phyloP scores from a whole-genome alignment of 1,140 invertebrate species.

The Drosophila ogumai region DNA sequence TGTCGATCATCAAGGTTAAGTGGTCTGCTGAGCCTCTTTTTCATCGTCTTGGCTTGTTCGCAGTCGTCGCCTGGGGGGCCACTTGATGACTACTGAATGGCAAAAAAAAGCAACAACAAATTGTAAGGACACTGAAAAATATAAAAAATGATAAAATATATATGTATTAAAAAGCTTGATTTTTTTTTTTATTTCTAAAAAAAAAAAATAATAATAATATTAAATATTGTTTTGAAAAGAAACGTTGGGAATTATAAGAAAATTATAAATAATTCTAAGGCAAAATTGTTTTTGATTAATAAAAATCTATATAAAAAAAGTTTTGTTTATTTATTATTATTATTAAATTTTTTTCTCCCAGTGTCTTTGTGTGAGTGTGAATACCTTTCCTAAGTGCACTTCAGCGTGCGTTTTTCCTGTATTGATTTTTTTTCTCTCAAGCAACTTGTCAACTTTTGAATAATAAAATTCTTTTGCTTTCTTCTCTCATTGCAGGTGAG shows the following conservation, averaged over 20 bases:
- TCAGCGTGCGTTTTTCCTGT: constrained; percentile 38
- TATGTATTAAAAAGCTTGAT: too few relatives aligned
- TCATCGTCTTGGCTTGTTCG: constrained; percentile 48
- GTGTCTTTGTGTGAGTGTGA: constrained; percentile 24
- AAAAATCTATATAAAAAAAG: neutral
- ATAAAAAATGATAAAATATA: too few relatives aligned
- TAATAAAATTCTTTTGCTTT: constrained; percentile 26
- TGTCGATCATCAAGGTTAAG: constrained; percentile 72
- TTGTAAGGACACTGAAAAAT: constrained; percentile 1
- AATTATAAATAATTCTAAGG: neutral
- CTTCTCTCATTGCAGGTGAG: constrained; percentile 68
- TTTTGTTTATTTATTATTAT: neutral
- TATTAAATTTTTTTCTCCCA: neutral
- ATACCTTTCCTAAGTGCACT: constrained; percentile 53
- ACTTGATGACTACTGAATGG: constrained; percentile 51
- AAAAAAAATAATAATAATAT: neutral
- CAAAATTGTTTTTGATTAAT: neutral
- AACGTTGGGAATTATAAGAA: neutral
- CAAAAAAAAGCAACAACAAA: constrained; percentile 25
- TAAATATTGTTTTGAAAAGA: neutral
- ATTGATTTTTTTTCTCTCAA: constrained; percentile 42
- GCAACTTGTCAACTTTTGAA: constrained; percentile 34
- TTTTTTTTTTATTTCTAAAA: neutral
- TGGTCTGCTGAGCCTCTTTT: constrained; percentile 46
- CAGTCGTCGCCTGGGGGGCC: constrained; percentile 36